These are phyloP conservation scores for Polietes domitor DNA, from an alignment of 2,888 invertebrate species.

Conservation along the genomic window DNA sequence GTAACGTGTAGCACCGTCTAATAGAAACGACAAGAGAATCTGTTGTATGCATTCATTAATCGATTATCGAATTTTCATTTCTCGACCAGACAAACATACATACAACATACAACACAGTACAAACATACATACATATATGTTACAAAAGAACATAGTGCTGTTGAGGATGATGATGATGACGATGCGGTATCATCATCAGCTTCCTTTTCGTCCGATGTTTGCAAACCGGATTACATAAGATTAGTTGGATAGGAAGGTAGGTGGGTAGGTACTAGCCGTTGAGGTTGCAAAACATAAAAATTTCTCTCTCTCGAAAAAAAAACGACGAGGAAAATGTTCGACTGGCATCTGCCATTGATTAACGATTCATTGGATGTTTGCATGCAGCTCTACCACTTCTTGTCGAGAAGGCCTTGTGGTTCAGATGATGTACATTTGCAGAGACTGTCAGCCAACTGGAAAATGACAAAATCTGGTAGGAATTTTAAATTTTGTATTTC, in stretches of 20 bases:
- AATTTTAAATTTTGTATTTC: too few species aligned
- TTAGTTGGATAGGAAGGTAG: not conserved
- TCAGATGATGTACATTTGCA: too few species aligned
- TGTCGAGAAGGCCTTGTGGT: too few species aligned
- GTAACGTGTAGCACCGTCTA: not conserved
- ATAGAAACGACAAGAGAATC: not conserved
- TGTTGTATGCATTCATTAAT: slow-evolving; percentile 25
- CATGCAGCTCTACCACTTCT: not conserved
- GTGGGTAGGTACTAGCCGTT: too few species aligned
- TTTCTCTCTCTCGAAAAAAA: not conserved
- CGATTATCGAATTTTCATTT: slow-evolving; percentile 30
- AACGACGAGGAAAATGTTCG: not conserved
- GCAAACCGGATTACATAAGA: slow-evolving; percentile 18
- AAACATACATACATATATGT: not conserved
- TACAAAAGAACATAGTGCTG: too few species aligned
- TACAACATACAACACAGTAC: too few species aligned
- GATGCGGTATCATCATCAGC: not conserved
- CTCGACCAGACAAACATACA: not conserved
- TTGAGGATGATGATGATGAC: too few species aligned
- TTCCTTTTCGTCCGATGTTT: not conserved
- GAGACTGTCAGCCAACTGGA: too few species aligned
- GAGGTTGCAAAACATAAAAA: not conserved
- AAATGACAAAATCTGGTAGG: too few species aligned
- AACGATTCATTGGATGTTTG: not conserved
- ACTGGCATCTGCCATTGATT: not conserved